A percentile compares a stretch with the other conserved stretches of the same genome.
phyloP scores from a whole-genome alignment of 2,888 invertebrate genomes.

The Sphinx pinastri region DNA sequence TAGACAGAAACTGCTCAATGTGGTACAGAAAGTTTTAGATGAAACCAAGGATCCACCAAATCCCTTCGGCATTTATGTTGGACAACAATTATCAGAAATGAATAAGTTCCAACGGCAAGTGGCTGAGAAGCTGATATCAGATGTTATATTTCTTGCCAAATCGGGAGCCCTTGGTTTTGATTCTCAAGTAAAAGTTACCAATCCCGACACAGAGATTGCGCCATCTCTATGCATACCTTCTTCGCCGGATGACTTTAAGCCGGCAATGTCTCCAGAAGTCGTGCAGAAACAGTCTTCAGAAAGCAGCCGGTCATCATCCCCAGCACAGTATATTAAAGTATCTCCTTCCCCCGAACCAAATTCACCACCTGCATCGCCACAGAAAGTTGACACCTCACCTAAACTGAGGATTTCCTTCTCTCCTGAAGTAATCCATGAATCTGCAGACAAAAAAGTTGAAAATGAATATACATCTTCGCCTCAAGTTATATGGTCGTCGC shows the following conservation, averaged over 20 bases:
- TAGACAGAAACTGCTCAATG: background rate
- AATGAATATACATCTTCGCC: background rate
- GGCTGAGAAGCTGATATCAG: constrained; percentile 3
- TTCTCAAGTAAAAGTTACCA: background rate
- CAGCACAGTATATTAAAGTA: constrained; percentile 12
- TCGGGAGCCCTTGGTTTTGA: background rate
- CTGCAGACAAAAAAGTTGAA: background rate
- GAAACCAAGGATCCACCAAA: background rate
- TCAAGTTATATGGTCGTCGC: constrained; percentile 3
- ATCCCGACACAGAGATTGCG: background rate
- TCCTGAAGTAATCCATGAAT: background rate
- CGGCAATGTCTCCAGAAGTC: background rate
- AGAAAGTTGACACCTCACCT: background rate
- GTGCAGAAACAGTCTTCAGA: background rate
- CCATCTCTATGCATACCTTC: background rate
- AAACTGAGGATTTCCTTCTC: background rate
- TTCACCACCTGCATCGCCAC: background rate
- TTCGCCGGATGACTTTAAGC: background rate
- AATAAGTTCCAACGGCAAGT: background rate
- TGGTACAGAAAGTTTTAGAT: background rate
- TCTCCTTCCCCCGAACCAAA: background rate
- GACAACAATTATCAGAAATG: constrained; percentile 8
- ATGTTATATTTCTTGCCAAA: constrained; percentile 15
- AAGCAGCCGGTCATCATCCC: background rate
- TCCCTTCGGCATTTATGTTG: constrained; percentile 5